Evolutionary conservation across 2,888 invertebrate genomes (phyloP), one percentile per base, ranked within the genome.

Genomic region (Tetrapedia diversipes): DNA sequence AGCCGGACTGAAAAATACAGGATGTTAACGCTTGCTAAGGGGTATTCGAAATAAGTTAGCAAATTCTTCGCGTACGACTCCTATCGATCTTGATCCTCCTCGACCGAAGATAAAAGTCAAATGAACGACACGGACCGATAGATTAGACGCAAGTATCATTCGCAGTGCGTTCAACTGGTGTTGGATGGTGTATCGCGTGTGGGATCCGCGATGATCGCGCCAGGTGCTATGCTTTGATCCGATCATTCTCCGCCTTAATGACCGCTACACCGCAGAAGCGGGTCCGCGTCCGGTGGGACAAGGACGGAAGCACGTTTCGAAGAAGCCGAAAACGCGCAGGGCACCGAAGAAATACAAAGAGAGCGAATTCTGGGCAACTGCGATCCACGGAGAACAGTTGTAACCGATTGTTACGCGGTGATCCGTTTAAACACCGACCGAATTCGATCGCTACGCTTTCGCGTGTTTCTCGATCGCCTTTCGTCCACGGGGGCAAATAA

Each of bases 231-330:
- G 72, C 74, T 57, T 77, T 78, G 82, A 83, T 83, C 72, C 59
- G 80, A 83, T 83, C 82, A 70, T 83, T 84, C 76, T 66, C 80
- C 81, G 84, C 85, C 81, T 82, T 81, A 86, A 86, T 87, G 78
- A 87, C 77, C 83, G 80, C 67, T 79, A 83, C 75, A 79, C 78
- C 79, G 60, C 41, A 66, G 57, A 70, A 68, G 41, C 54, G 53
- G 39, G 22, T 54, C 11, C 54, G 16, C 56, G 68, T 61, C 24
- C 67, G 63, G 27, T 32, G 45, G 47, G 53, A 63, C 51, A 53
- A 45, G 59, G 41, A 37, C 47, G 34, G 16, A n/a, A 11, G 14
- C 14, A 11, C 51, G 64, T n/a, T n/a, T n/a, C n/a, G 3, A 32
- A 8, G 32, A 32, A 8, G 32, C 6, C 53, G 22, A 37, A 11